Evolutionary conservation across 2,113 vertebrate species (phyloP), one percentile per base, ranked within the genome.

Genomic region (Notarius quadriscutis): DNA sequence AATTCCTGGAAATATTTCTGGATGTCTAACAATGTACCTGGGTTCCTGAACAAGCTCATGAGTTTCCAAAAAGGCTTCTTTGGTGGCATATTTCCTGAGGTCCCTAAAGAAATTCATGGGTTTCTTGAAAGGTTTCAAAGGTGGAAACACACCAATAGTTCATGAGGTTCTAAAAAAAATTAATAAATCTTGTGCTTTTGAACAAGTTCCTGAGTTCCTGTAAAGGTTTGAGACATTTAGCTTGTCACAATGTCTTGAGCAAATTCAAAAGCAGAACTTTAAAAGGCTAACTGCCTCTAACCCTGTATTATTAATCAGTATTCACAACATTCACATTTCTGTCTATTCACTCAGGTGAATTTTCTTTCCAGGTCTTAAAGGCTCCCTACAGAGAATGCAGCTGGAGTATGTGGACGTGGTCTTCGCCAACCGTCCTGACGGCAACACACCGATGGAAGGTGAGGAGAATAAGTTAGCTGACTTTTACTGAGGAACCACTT

Each of bases 401-500:
- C 89, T 99, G 84, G 98, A 99, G 83, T 99, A 99, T 0, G 98
- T 99, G 87, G 98, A 99, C 0, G 98, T 99, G 0, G 97, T 99
- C 85, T 99, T 99, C 11, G 98, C 98, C 89, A 99, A 99, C 92
- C 95, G 98, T 1, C 98, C 98, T 0, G 98, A 99, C 93, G 97
- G 94, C 90, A 99, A 99, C 87, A 99, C 98, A 5, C 98, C 98
- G 25, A 99, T 99, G 98, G 98, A 99, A 96, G 98, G 98, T 99
- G 55, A 96, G 97, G 95, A 87, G 53, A 63, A 17, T 14, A 0
- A 10, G 14, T 72, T 34, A 18, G 10, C 9, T 1, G 58, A 17
- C 3, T 50, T 62, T 50, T 83, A n/a, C 41, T 10, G 8, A 51
- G 41, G 22, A 53, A 67, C n/a, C 8, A 9, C 10, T 34, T 17